A percentile compares a stretch with the other conserved stretches of the same genome.
phyloP scores from a whole-genome alignment of 1,140 invertebrate genomes.

The Calephelis virginiensis region DNA sequence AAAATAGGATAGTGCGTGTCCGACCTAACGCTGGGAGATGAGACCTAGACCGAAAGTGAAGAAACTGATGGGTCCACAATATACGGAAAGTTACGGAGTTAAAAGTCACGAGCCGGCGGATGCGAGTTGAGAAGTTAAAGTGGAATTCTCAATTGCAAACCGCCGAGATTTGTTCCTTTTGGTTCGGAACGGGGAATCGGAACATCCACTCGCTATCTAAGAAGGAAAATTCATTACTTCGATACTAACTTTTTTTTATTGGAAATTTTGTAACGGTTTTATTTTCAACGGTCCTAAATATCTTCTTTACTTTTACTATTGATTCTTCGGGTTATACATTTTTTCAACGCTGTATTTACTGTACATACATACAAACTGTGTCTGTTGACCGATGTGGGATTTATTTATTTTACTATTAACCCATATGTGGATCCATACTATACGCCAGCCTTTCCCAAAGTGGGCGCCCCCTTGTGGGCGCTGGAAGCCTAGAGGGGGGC shows the following conservation, averaged over 20 bases:
- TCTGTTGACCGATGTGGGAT: too few relatives aligned
- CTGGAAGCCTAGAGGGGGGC: too few relatives aligned
- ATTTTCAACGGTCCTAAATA: background rate
- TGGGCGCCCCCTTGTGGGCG: too few relatives aligned
- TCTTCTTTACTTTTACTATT: background rate
- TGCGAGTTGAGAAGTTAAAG: conserved; percentile 55
- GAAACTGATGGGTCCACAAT: conserved; percentile 8
- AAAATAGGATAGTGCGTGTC: too few relatives aligned
- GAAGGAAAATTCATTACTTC: conserved; percentile 34
- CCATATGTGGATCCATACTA: too few relatives aligned
- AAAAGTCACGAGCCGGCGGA: conserved; percentile 28
- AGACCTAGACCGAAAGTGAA: too few relatives aligned
- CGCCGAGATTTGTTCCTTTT: conserved; percentile 35
- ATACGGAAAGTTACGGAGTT: conserved; percentile 36
- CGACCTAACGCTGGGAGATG: too few relatives aligned
- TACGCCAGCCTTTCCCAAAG: too few relatives aligned
- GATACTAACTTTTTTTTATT: conserved; percentile 23
- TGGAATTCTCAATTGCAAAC: conserved; percentile 40
- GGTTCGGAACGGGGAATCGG: conserved; percentile 36
- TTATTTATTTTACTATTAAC: too few relatives aligned
- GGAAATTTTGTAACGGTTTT: conserved; percentile 11
- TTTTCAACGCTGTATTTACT: too few relatives aligned
- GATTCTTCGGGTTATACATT: too few relatives aligned
- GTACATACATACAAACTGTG: too few relatives aligned
- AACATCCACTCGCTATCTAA: conserved; percentile 34